Percentiles rank a stretch among this genome's conserved stretches.
phyloP scores from a whole-genome alignment of 2,888 invertebrate species.

The Heteromyza rotundicornis region DNA sequence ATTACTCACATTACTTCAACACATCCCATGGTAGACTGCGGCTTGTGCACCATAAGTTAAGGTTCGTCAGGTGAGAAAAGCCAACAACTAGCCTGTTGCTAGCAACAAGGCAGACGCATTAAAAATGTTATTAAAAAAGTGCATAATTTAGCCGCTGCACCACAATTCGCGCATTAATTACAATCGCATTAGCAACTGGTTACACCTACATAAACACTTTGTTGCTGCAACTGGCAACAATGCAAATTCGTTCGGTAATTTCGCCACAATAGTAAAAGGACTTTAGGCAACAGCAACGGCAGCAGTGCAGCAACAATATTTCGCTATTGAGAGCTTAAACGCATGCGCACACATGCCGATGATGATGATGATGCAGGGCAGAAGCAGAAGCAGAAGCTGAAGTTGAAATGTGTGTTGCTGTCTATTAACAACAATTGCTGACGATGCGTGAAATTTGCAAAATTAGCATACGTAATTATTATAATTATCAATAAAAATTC shows the following conservation, averaged over 20 bases:
- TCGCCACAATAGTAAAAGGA: neutral
- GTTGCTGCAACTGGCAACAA: neutral
- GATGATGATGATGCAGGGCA: neutral
- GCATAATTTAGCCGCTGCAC: neutral
- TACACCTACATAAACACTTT: neutral
- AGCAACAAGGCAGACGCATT: no score
- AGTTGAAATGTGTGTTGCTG: neutral
- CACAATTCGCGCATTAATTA: conserved; percentile 3
- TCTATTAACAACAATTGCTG: neutral
- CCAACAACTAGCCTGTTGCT: no score
- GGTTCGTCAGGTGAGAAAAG: no score
- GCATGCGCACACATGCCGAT: neutral
- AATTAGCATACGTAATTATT: conserved; percentile 44
- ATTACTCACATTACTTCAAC: no score
- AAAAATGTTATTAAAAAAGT: neutral
- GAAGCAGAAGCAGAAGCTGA: neutral
- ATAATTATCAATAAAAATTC: conserved; percentile 46
- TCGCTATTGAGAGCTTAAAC: no score
- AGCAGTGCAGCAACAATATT: neutral
- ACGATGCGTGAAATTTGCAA: conserved; percentile 36
- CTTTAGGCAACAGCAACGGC: neutral
- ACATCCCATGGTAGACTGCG: no score
- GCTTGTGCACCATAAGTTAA: no score
- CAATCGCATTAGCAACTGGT: neutral
- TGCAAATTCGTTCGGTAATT: neutral